Conservation (phyloP, 2,797 vertebrate genomes). For the Salarias fasciatus region DNA sequence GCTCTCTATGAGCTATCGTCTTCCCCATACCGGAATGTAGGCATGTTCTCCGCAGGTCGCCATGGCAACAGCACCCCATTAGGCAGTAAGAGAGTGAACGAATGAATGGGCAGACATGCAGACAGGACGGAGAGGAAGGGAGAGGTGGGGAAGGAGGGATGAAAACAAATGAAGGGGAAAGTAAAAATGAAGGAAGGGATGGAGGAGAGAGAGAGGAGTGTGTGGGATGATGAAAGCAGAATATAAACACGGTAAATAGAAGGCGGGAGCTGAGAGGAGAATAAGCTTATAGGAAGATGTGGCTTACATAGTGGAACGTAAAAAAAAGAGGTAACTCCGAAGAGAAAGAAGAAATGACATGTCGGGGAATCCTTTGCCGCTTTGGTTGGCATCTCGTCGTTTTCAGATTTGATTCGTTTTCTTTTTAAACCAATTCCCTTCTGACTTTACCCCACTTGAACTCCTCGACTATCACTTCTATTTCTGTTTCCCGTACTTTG, state of each 20-base stretch:
- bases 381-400: conserved; percentile 12
- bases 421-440: neutral
- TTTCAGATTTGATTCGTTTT: conserved; percentile 20
- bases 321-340: neutral
- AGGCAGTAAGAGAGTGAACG: conserved; percentile 57
- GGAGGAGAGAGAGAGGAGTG: neutral
- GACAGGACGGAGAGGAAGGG: conserved; percentile 13
- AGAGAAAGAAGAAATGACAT: neutral
- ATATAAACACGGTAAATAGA: conserved; percentile 5
- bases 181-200: conserved; percentile 7
- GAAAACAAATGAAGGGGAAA: conserved; percentile 4
- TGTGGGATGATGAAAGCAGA: neutral
- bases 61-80: conserved; percentile 80
- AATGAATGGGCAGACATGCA: conserved; percentile 50
- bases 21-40: conserved; percentile 48
- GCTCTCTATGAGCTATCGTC: conserved; percentile 45
- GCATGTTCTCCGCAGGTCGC: conserved; percentile 63
- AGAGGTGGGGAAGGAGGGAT: conserved; percentile 22
- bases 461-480: neutral
- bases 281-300: conserved; percentile 3
- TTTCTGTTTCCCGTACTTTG: neutral
- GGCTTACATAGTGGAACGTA: conserved; percentile 5
- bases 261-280: neutral
- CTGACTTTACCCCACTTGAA: conserved; percentile 4
- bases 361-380: neutral